Conservation (phyloP, 2,797 vertebrate species). For the Bradypodion ventrale region DNA sequence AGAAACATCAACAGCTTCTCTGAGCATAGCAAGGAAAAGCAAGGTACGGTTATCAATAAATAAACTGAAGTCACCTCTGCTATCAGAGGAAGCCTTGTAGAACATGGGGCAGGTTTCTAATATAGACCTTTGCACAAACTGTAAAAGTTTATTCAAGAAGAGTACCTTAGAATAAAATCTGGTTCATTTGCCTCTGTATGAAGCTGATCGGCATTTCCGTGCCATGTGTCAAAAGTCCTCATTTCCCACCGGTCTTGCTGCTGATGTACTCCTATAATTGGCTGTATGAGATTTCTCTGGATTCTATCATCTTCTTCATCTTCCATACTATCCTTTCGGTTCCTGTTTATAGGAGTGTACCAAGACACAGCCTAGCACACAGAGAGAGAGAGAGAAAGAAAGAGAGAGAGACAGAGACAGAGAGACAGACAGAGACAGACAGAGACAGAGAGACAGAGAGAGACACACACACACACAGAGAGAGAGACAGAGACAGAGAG, state of each 20-base stretch:
- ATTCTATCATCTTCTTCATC: constrained; percentile 40
- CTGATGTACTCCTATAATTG: neutral
- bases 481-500: no score
- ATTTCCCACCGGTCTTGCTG: constrained; percentile 10
- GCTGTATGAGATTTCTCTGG: constrained; percentile 5
- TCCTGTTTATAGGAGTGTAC: constrained; percentile 62
- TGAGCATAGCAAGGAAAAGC: neutral
- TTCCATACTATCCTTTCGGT: constrained; percentile 46
- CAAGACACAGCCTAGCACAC: constrained; percentile 69
- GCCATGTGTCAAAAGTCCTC: neutral
- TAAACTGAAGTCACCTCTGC: neutral
- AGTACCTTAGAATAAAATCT: constrained; percentile 63
- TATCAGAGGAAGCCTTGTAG: neutral
- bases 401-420: no score
- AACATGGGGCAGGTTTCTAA: neutral
- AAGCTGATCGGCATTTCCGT: neutral
- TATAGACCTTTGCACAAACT: neutral
- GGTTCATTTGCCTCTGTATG: constrained; percentile 13
- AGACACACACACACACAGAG: no score
- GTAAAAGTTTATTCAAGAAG: neutral
- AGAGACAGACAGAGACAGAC: no score
- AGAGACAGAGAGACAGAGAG: no score
- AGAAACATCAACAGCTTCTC: no score
- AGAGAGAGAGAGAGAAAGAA: neutral
- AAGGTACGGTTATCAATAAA: neutral